A percentile compares a stretch with the other conserved stretches of the same genome.
Conservation (phyloP, 2,113 vertebrate genomes). For the Rhineura floridana region DNA sequence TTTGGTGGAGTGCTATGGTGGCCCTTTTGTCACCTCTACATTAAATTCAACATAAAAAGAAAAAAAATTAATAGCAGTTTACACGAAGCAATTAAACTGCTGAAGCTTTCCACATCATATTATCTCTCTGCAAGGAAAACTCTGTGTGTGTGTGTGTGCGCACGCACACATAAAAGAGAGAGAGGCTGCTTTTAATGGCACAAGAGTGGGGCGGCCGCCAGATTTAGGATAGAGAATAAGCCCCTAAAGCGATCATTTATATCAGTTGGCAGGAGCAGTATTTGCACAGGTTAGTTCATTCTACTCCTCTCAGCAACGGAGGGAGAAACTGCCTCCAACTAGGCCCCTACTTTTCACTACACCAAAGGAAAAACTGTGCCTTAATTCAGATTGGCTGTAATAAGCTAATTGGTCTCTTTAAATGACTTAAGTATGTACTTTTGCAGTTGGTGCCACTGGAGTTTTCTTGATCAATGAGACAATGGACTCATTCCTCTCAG, state of each 20-base stretch:
- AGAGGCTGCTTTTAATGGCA: neutral
- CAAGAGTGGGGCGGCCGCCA: neutral
- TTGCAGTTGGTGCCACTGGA: slow-evolving; percentile 54
- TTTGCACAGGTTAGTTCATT: slow-evolving; percentile 30
- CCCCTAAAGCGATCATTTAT: neutral
- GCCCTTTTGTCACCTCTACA: neutral
- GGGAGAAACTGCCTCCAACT: slow-evolving; percentile 42
- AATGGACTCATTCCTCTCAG: slow-evolving; percentile 69
- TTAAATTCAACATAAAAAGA: neutral
- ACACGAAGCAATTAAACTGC: neutral
- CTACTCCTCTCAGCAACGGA: slow-evolving; percentile 50
- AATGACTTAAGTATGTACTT: slow-evolving; percentile 46
- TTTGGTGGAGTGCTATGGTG: neutral
- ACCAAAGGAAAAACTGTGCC: slow-evolving; percentile 50
- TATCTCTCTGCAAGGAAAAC: neutral
- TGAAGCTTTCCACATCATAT: neutral
- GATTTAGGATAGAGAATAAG: neutral
- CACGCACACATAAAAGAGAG: neutral
- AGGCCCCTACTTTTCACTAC: slow-evolving; percentile 53
- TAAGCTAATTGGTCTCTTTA: slow-evolving; percentile 67
- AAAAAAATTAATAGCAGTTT: neutral
- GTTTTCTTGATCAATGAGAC: slow-evolving; percentile 55
- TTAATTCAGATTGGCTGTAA: slow-evolving; percentile 65
- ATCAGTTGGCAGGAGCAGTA: no score
- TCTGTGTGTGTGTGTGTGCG: neutral